phyloP scores from a whole-genome alignment of 2,113 vertebrate genomes.

The Acanthochromis polyacanthus region DNA sequence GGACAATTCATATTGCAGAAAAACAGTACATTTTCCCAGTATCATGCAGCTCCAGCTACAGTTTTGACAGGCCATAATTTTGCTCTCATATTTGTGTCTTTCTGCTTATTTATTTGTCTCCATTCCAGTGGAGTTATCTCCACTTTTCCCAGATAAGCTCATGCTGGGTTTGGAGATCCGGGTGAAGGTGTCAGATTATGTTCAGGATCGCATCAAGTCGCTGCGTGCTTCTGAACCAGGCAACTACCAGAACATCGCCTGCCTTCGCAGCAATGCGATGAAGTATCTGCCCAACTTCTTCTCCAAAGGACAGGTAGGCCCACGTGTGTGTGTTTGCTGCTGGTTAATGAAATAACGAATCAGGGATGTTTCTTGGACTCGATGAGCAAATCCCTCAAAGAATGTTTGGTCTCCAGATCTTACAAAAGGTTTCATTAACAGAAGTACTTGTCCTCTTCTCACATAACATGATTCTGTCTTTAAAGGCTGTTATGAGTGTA shows the following conservation, averaged over 20 bases:
- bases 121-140: constrained; percentile 88
- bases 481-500: no score
- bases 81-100: constrained; percentile 2
- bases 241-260: constrained; percentile 93
- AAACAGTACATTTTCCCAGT: no score
- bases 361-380: no score
- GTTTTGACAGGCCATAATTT: background rate
- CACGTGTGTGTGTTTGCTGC: background rate
- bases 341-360: background rate
- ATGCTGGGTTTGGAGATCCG: constrained; percentile 93
- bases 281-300: constrained; percentile 96
- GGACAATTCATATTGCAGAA: no score
- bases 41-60: no score
- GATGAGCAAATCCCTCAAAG: no score
- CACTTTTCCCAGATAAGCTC: constrained; percentile 89
- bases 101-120: constrained; percentile 7
- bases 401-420: no score
- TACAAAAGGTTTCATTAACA: no score
- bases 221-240: constrained; percentile 86
- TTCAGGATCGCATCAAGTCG: constrained; percentile 90
- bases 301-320: constrained; percentile 90
- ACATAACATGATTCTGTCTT: no score
- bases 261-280: constrained; percentile 95
- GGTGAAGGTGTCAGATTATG: constrained; percentile 94
- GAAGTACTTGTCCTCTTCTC: no score